These are phyloP conservation scores for Drosophila algonquin DNA, from an alignment of 2,888 invertebrate genomes.

Conservation along the genomic window DNA sequence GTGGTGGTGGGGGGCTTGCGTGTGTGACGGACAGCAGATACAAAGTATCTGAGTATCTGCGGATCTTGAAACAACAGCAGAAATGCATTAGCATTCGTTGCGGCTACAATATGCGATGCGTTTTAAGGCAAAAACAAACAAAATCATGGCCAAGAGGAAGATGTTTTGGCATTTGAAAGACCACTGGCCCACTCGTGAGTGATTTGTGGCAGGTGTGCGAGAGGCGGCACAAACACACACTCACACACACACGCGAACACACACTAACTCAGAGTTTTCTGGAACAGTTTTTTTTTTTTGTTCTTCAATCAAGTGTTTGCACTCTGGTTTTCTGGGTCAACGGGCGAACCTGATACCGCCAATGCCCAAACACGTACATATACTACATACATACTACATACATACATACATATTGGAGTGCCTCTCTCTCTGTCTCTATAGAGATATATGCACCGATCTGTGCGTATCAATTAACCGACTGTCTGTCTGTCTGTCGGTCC, in stretches of 20 bases:
- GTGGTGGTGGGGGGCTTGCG: slow-evolving; percentile 20
- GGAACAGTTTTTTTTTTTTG: slow-evolving; percentile 46
- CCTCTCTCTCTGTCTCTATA: slow-evolving; percentile 23
- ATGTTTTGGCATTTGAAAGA: slow-evolving; percentile 11
- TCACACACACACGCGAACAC: too few species aligned
- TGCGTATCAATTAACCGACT: slow-evolving; percentile 78
- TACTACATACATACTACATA: too few species aligned
- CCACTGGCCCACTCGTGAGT: not conserved
- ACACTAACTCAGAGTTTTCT: slow-evolving; percentile 22
- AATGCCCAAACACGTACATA: slow-evolving; percentile 55
- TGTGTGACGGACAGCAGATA: slow-evolving; percentile 30
- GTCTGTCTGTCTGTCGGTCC: slow-evolving; percentile 52
- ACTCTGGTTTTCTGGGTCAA: slow-evolving; percentile 70
- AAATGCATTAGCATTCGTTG: slow-evolving; percentile 55
- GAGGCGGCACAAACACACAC: not conserved
- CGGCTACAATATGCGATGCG: slow-evolving; percentile 29
- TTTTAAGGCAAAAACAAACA: slow-evolving; percentile 21
- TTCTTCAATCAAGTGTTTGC: slow-evolving; percentile 50
- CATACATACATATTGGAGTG: slow-evolving; percentile 17
- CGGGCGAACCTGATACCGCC: slow-evolving; percentile 57
- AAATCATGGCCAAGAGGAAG: slow-evolving; percentile 24
- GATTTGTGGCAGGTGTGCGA: not conserved
- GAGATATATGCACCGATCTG: slow-evolving; percentile 57
- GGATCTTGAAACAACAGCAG: slow-evolving; percentile 45
- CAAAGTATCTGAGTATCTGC: slow-evolving; percentile 8